Conservation (phyloP, 2,888 invertebrate genomes). For the Cetonia aurata region DNA sequence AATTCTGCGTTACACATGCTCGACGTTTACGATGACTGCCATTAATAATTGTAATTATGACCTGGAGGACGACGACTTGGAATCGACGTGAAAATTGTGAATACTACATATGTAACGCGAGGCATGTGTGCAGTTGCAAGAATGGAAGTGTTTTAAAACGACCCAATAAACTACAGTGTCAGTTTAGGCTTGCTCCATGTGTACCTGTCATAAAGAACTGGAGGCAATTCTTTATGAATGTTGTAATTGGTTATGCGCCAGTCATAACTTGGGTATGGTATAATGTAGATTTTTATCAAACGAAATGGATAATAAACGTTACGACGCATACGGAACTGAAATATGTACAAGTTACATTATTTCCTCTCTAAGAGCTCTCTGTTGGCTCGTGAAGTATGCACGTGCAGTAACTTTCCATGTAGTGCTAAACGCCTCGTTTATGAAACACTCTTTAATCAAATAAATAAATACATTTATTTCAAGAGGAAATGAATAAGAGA, state of each 20-base stretch:
- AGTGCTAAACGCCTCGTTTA: too few relatives aligned
- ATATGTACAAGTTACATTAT: conserved; percentile 5
- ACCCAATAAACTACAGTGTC: conserved; percentile 27
- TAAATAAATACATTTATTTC: too few relatives aligned
- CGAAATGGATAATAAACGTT: conserved; percentile 18
- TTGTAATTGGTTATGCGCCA: conserved; percentile 24
- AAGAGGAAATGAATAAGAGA: too few relatives aligned
- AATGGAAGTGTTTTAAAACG: conserved; percentile 34
- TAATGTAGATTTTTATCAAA: conserved; percentile 30
- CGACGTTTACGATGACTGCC: conserved; percentile 19
- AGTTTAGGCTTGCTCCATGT: conserved; percentile 17
- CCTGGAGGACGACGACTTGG: conserved; percentile 25
- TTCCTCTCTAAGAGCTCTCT: conserved; percentile 10
- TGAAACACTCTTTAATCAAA: too few relatives aligned
- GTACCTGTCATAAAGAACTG: conserved; percentile 27
- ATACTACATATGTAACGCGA: background rate
- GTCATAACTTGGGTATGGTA: conserved; percentile 8
- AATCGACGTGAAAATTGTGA: background rate
- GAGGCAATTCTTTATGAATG: conserved; percentile 29
- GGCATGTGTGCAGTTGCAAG: conserved; percentile 17
- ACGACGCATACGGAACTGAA: conserved; percentile 14
- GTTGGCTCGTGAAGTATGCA: background rate
- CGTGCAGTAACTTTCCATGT: too few relatives aligned
- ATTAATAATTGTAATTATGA: conserved; percentile 28
- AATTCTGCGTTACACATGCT: background rate